Evolutionary conservation across 2,113 vertebrate species (phyloP).

Genomic region (Tachysurus vachellii): DNA sequence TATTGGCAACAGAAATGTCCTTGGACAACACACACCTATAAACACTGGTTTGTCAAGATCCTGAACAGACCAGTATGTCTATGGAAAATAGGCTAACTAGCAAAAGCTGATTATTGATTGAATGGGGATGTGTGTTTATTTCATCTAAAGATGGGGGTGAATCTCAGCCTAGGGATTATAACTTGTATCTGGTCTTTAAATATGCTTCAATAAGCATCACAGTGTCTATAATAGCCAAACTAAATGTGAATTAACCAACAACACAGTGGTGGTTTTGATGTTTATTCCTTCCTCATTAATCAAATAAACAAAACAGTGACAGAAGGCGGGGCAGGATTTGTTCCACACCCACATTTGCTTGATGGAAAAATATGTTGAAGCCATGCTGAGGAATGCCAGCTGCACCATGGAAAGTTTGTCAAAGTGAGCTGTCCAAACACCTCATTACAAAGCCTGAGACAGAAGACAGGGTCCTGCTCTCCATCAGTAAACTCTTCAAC

Average conservation of each 20-base stretch:
- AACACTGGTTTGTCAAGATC: conserved; percentile 12
- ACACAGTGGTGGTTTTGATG: not conserved
- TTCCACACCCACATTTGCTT: conserved; percentile 9
- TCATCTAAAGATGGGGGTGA: conserved; percentile 10
- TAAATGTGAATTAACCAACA: not conserved
- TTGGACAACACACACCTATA: not conserved
- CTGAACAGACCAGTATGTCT: conserved; percentile 21
- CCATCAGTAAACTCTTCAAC: conserved; percentile 36
- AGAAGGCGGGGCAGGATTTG: conserved; percentile 13
- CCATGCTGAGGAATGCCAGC: conserved; percentile 36
- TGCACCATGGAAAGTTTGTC: conserved; percentile 50
- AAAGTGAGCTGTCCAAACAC: conserved; percentile 51
- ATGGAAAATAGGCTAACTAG: not conserved
- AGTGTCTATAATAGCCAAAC: not conserved
- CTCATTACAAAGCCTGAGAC: conserved; percentile 46
- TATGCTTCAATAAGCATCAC: not conserved
- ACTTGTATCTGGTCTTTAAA: not conserved
- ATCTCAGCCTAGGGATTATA: conserved; percentile 1
- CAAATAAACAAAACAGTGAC: conserved; percentile 17
- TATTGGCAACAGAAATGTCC: conserved; percentile 18
- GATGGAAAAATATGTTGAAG: conserved; percentile 21
- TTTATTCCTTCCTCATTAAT: conserved; percentile 11
- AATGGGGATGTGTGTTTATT: conserved; percentile 5
- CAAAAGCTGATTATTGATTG: not conserved
- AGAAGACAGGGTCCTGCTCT: conserved; percentile 42